These are phyloP conservation scores for Nansenia antarctica DNA, from an alignment of 2,113 vertebrate species.

Conservation along the genomic window DNA sequence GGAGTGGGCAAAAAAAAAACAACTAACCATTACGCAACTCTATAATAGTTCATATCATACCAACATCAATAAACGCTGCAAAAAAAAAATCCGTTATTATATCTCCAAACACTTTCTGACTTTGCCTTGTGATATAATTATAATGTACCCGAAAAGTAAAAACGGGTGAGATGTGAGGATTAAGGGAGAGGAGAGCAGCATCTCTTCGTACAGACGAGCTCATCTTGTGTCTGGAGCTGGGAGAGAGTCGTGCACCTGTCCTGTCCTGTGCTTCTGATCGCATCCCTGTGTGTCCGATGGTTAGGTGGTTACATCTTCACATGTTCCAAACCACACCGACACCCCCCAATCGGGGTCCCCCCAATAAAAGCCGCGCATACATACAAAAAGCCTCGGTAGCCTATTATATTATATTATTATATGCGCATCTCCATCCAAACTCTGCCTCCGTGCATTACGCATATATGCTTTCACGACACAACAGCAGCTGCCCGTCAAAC, in stretches of 20 bases:
- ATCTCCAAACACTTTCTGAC: constrained; percentile 26
- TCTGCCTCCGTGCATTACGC: background rate
- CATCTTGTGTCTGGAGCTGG: constrained; percentile 7
- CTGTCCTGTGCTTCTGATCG: constrained; percentile 45
- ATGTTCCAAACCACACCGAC: too few species aligned
- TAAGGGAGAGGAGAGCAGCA: too few species aligned
- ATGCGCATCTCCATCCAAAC: too few species aligned
- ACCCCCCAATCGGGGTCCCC: background rate
- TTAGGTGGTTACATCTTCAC: constrained; percentile 51
- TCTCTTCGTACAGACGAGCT: too few species aligned
- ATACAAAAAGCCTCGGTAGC: background rate
- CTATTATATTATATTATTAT: background rate
- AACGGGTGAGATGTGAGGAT: background rate
- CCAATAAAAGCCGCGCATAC: background rate
- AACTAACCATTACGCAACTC: background rate
- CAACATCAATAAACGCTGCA: constrained; percentile 34
- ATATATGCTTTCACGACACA: constrained; percentile 20
- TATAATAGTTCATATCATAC: constrained; percentile 11
- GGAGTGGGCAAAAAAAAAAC: too few species aligned
- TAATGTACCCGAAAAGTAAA: background rate
- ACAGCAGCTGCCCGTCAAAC: background rate
- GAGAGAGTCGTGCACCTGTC: constrained; percentile 59
- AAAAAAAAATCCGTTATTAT: too few species aligned
- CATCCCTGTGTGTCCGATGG: constrained; percentile 40
- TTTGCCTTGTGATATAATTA: background rate